phyloP scores from a whole-genome alignment of 2,113 vertebrate species.

The Camelus bactrianus region DNA sequence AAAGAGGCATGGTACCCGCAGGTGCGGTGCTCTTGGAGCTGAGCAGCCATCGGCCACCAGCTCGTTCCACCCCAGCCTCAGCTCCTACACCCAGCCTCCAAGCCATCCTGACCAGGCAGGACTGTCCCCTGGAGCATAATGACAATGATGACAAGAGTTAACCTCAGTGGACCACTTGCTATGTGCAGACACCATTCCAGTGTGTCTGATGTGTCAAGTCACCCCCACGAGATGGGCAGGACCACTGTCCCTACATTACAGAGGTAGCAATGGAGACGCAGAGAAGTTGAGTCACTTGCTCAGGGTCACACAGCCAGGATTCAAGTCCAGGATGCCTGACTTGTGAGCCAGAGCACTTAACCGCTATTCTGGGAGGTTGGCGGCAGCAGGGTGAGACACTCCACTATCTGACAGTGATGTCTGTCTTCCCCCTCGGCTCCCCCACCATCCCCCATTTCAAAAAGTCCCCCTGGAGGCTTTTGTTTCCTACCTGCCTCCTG shows the following conservation, averaged over 20 bases:
- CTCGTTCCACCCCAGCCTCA: not conserved
- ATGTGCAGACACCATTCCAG: not conserved
- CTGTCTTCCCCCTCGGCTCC: too few species aligned
- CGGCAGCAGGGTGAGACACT: too few species aligned
- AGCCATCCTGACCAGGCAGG: not conserved
- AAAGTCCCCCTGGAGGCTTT: not conserved
- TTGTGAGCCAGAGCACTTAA: accelerated
- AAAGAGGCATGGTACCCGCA: not conserved
- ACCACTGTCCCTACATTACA: too few species aligned
- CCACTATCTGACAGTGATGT: too few species aligned
- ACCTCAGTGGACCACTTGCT: not conserved
- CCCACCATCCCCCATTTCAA: accelerated
- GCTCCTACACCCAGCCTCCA: not conserved
- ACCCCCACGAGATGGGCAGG: not conserved
- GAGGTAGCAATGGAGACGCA: not conserved
- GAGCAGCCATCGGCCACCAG: not conserved
- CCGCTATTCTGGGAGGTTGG: too few species aligned
- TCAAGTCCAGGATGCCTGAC: not conserved
- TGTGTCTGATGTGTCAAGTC: not conserved
- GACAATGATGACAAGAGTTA: too few species aligned
- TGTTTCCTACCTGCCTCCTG: accelerated
- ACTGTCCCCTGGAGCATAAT: not conserved
- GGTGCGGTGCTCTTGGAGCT: not conserved
- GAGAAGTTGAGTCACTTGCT: not conserved
- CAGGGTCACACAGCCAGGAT: not conserved